phyloP scores from a whole-genome alignment of 1,140 invertebrate genomes.

The Trachymyrmex cornetzi region DNA sequence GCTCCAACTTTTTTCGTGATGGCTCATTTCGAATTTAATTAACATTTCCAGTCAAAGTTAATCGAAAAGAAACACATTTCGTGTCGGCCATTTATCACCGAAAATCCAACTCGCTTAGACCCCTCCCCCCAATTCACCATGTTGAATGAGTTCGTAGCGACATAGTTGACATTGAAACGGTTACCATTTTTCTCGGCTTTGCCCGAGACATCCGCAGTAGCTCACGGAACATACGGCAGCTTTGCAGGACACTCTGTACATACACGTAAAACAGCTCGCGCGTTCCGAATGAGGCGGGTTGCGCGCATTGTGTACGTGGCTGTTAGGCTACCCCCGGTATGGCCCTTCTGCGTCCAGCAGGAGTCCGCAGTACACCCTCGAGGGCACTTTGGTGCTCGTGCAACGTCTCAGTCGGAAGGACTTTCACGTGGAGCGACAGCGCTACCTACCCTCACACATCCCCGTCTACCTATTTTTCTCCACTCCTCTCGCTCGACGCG shows the following conservation, averaged over 20 bases:
- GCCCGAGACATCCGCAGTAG: background rate
- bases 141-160: background rate
- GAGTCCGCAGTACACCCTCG: slow-evolving; percentile 73
- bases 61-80: background rate
- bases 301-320: slow-evolving; percentile 68
- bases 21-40: background rate
- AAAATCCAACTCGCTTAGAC: background rate
- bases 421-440: slow-evolving; percentile 54
- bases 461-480: background rate
- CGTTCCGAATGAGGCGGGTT: slow-evolving; percentile 51
- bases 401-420: slow-evolving; percentile 67
- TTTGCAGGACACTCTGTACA: slow-evolving; percentile 22
- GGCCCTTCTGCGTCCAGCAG: slow-evolving; percentile 75
- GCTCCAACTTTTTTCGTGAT: background rate
- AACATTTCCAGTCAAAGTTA: background rate
- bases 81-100: background rate
- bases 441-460: background rate
- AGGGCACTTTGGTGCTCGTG: slow-evolving; percentile 69
- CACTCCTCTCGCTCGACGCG: background rate
- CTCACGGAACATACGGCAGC: background rate
- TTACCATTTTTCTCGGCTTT: slow-evolving; percentile 12
- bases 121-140: background rate
- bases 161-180: background rate
- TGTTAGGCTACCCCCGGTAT: slow-evolving; percentile 71
- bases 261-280: slow-evolving; percentile 25